phyloP scores from a whole-genome alignment of 2,888 invertebrate species.

The Lydus trimaculatus region DNA sequence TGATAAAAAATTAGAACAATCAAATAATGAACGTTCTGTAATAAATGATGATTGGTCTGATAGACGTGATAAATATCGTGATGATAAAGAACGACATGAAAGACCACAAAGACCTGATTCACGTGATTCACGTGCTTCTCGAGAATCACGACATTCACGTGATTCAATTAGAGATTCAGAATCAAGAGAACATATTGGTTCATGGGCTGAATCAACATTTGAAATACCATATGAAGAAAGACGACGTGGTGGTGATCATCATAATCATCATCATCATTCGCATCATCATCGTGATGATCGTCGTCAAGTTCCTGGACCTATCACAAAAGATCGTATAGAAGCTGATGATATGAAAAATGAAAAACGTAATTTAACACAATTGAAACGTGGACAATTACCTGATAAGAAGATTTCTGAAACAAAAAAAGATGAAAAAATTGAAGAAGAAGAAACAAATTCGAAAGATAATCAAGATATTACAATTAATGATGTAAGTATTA shows the following conservation, averaged over 20 bases:
- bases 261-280: conserved; percentile 59
- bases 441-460: conserved; percentile 37
- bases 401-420: conserved; percentile 47
- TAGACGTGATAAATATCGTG: conserved; percentile 45
- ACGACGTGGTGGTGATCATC: conserved; percentile 50
- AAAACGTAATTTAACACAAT: conserved; percentile 63
- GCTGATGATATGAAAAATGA: conserved; percentile 65
- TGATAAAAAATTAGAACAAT: conserved; percentile 33
- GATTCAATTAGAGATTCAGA: conserved; percentile 63
- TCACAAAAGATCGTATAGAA: conserved; percentile 68
- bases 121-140: conserved; percentile 65
- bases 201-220: conserved; percentile 62
- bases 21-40: conserved; percentile 19
- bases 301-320: conserved; percentile 66
- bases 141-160: conserved; percentile 62
- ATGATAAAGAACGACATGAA: conserved; percentile 58
- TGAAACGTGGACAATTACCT: conserved; percentile 59
- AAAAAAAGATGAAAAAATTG: conserved; percentile 46
- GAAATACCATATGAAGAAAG: conserved; percentile 55
- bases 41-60: conserved; percentile 50
- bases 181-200: conserved; percentile 51
- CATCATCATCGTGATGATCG: conserved; percentile 54
- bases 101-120: conserved; percentile 68
- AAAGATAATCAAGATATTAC: conserved; percentile 32
- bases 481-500: conserved; percentile 35